Base-by-base conservation (phyloP, 2,888 invertebrate species). In the Ditula angustiorana region DNA sequence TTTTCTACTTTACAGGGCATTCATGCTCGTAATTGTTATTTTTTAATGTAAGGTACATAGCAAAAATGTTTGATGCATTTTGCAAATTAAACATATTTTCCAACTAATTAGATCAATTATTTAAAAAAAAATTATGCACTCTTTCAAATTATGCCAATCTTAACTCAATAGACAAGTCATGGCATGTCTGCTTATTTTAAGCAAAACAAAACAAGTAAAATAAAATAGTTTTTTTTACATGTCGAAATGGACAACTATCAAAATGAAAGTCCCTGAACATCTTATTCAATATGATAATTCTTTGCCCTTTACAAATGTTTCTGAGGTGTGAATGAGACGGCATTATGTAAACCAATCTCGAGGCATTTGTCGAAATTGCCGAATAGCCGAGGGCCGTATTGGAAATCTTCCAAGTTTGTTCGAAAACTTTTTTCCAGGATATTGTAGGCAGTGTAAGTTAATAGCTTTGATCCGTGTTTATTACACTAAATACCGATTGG, bases 221-320 rank as follows among this genome's bases (percentile, higher is more conserved):
- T 2, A 11, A 33, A 33, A 33, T 10, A 5, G 11, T 10, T 33
- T 33, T 26, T 41, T 41, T 41, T 0, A 2, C 11, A 5, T 7
- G 19, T 5, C 41, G 7, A 44, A 56, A 21, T 11, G 56, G n/a
- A n/a, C 19, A 41, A 10, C 13, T 2, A 2, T 13, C 21, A 30
- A 30, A 56, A 21, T 19, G 13, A 44, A 46, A 19, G 2, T 16
- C 13, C 19, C 24, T 1, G 16, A 23, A 33, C 30, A 33, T 28
- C 35, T 13, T 19, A 19, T 21, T 47, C 16, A 50, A 60, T 41
- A 50, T 41, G 59, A 46, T 53, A 61, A 61, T 61, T 46, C 33
- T 24, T 5, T 35, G 46, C 44, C 61, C 61, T 61, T 61, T 53
- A 33, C 24, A 46, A 46, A 33, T 53, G 33, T 53, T 46, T 44